Evolutionary conservation across 2,113 vertebrate genomes (phyloP), one percentile per base, ranked within the genome.

Genomic region (Saimiri boliviensis): DNA sequence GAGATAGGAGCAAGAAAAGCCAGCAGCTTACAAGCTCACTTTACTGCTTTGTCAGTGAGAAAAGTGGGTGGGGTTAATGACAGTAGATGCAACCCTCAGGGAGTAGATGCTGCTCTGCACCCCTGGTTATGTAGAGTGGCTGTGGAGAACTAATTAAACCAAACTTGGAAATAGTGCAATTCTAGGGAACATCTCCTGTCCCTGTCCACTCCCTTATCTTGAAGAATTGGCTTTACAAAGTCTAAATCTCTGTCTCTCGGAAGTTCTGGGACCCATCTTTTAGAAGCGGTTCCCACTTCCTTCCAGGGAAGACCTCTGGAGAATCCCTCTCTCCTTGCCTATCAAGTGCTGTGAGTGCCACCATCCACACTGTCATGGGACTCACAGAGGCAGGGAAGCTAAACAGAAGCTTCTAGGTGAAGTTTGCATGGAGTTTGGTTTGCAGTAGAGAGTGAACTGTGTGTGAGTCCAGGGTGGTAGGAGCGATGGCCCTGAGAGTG

Each of bases 391-490:
- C 52, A 81, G 63, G 16, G 21, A 73, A 12, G 52, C 40, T 68
- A 27, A 60, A 32, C 13, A 45, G 30, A 37, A 45, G 27, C 11
- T 25, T 19, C 30, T 52, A 35, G 32, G n/a, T 30, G 56, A 56
- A 12, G 37, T 56, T 40, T 35, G n/a, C 17, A 1, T 74, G 63
- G 23, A 27, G 9, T 60, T 19, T 77, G 52, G 23, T n/a, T 49
- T n/a, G 20, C 0, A 3, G n/a, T 45, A 27, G 71, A 83, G 68
- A 84, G 35, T 7, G 23, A 21, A 25, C 14, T 1, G 0, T 11
- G 30, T 79, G 52, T 35, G 32, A 96, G 35, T 68, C 63, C 63
- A 68, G 32, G 63, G 47, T 42, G 13, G 30, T 49, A 42, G 37
- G 35, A 54, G 58, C 20, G 27, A 19, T 37, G 52, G 19, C 80